Base-by-base conservation (phyloP, 2,888 invertebrate species). In the Rhamphomyia laevipes region DNA sequence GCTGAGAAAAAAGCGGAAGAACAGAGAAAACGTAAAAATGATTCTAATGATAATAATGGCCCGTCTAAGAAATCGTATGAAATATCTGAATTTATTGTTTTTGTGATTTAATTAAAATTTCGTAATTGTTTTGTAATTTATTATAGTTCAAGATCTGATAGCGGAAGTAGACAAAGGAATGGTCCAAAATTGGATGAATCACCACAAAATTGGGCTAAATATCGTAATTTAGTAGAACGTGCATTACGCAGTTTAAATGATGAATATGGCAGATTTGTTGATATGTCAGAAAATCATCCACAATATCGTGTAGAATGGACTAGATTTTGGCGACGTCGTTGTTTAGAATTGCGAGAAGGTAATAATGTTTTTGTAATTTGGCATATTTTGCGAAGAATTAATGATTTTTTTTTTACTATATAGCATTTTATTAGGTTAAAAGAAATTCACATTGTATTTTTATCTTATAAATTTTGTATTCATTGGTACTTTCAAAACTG, bases 281-380 rank as follows among this genome's bases (percentile, higher is more conserved):
- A 42, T 9, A 35, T 50, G 43, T 47, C 51, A n/a, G 53, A 53
- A 43, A 51, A 27, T 27, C 51, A 53, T 45, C 51, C 53, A 31
- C 41, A 46, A 31, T 53, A 53, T 51, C 42, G 44, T 11, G 46
- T n/a, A n/a, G 50, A 53, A 48, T 53, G 53, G 53, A 53, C 43
- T 43, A 50, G 30, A 35, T 53, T 50, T 46, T 53, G 51, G 50
- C 48, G 45, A 27, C 47, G 37, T 15, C 48, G 51, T 38, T 41
- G 35, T 15, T 42, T 44, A 47, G 50, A 48, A 21, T 45, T 53
- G 37, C 50, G 50, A 46, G 45, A 42, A 50, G 53, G 53, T 53
- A 40, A 40, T 27, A 27, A 4, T 2, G 23, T 27, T 27, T 27
- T 27, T 21, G 21, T 3, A 21, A 21, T 21, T 21, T 4, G 21